These are phyloP conservation scores for Pseudochromis fuscus DNA, from an alignment of 2,797 vertebrate genomes.

Conservation along the genomic window DNA sequence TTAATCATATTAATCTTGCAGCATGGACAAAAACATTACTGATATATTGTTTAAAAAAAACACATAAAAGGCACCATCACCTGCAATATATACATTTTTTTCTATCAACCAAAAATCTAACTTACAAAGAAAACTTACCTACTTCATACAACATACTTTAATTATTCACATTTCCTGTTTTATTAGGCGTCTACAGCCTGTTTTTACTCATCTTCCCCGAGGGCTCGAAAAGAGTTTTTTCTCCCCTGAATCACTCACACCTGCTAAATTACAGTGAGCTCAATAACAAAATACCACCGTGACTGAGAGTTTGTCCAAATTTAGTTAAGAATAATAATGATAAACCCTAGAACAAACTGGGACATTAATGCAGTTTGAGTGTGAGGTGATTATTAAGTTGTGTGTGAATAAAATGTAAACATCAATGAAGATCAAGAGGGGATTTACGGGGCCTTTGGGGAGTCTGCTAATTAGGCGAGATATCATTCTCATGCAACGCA, in stretches of 20 bases:
- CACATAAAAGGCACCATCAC: neutral
- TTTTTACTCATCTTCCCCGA: conserved; percentile 63
- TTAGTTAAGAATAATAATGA: conserved; percentile 2
- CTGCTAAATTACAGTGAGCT: conserved; percentile 56
- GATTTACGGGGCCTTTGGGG: conserved; percentile 41
- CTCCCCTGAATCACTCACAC: conserved; percentile 40
- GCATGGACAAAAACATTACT: neutral
- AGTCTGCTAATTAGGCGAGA: conserved; percentile 62
- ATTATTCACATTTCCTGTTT: conserved; percentile 78
- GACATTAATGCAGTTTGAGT: conserved; percentile 12
- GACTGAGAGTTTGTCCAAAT: conserved; percentile 14
- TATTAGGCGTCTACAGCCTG: conserved; percentile 73
- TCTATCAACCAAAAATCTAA: conserved; percentile 4
- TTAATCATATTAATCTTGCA: neutral
- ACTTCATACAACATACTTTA: conserved; percentile 68
- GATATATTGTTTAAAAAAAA: neutral
- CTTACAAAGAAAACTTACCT: conserved; percentile 14
- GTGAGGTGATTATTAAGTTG: conserved; percentile 50
- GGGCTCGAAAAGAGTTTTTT: conserved; percentile 64
- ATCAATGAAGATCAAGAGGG: conserved; percentile 27
- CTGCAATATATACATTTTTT: neutral
- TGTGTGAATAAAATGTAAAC: conserved; percentile 54
- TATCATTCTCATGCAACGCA: conserved; percentile 66
- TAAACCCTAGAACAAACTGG: conserved; percentile 28
- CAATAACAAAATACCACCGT: conserved; percentile 22